These are phyloP conservation scores for Perdita meconis DNA, from an alignment of 2,888 invertebrate genomes.

Conservation along the genomic window DNA sequence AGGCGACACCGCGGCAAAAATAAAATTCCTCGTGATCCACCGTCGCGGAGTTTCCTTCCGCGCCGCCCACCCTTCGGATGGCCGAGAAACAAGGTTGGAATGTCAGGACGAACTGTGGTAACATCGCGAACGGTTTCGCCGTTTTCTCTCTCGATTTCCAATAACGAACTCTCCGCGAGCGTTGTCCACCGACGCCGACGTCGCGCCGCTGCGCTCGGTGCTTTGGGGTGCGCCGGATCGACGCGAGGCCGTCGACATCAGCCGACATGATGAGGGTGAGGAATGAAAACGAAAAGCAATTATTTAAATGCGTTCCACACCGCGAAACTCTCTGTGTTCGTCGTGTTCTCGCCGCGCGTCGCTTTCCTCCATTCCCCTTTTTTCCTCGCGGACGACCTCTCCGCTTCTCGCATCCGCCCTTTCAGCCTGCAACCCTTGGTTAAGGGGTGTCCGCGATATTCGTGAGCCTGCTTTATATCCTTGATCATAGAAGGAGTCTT, in stretches of 20 bases:
- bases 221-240: background rate
- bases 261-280: conserved; percentile 43
- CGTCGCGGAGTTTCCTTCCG: background rate
- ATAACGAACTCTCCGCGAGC: conserved; percentile 60
- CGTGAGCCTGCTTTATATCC: background rate
- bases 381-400: background rate
- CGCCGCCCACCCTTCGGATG: background rate
- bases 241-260: conserved; percentile 9
- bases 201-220: background rate
- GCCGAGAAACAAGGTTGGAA: background rate
- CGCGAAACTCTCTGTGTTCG: conserved; percentile 41
- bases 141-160: conserved; percentile 55
- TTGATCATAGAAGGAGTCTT: too few species aligned
- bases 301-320: conserved; percentile 70
- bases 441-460: background rate
- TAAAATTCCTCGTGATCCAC: conserved; percentile 44
- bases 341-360: conserved; percentile 25
- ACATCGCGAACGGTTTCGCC: conserved; percentile 59
- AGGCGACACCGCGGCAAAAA: conserved; percentile 16
- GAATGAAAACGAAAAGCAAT: conserved; percentile 70
- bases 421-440: background rate
- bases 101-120: conserved; percentile 13
- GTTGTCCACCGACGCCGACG: conserved; percentile 2
- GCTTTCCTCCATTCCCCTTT: conserved; percentile 24
- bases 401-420: too few species aligned